Evolutionary conservation across 2,888 invertebrate species (phyloP).

Genomic region (Drosophila pseudotalamancana): DNA sequence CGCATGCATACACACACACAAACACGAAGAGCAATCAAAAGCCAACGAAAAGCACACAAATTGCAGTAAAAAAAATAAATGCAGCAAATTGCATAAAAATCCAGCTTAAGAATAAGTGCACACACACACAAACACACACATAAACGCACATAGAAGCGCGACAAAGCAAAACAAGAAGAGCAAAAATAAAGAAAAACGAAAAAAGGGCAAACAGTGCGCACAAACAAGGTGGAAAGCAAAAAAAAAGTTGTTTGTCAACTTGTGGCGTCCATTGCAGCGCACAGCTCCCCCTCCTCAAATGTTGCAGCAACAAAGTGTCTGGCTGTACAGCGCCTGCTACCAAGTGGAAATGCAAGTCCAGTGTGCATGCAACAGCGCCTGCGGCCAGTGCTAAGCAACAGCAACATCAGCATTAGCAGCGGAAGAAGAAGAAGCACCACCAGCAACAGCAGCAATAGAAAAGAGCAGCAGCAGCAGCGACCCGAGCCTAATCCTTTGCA

Average conservation of each 20-base stretch:
- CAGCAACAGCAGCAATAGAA: slow-evolving; percentile 5
- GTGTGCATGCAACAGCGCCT: slow-evolving; percentile 71
- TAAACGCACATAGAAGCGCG: slow-evolving; percentile 41
- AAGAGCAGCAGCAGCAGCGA: too few relatives aligned
- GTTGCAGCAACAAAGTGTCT: slow-evolving; percentile 80
- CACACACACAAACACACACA: slow-evolving; percentile 7
- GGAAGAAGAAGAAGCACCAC: slow-evolving; percentile 11
- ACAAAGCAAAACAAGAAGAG: slow-evolving; percentile 31
- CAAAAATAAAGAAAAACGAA: slow-evolving; percentile 28
- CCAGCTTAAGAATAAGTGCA: slow-evolving; percentile 66
- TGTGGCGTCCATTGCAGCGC: slow-evolving; percentile 73
- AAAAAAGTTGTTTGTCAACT: slow-evolving; percentile 84
- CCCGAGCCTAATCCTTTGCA: slow-evolving; percentile 18
- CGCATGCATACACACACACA: slow-evolving; percentile 49
- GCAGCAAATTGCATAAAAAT: slow-evolving; percentile 71
- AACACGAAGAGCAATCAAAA: slow-evolving; percentile 15
- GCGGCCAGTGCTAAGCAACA: slow-evolving; percentile 63
- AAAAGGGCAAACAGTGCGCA: slow-evolving; percentile 58
- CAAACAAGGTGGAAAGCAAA: slow-evolving; percentile 77
- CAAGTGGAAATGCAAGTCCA: slow-evolving; percentile 61
- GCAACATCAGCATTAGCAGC: slow-evolving; percentile 11
- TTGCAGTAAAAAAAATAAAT: slow-evolving; percentile 31
- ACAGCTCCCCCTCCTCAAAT: slow-evolving; percentile 62
- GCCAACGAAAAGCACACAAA: slow-evolving; percentile 40
- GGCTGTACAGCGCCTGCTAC: slow-evolving; percentile 65